Evolutionary conservation across 2,113 vertebrate species (phyloP), one percentile per base, ranked within the genome.

Genomic region (Chamaetylas fuelleborni): DNA sequence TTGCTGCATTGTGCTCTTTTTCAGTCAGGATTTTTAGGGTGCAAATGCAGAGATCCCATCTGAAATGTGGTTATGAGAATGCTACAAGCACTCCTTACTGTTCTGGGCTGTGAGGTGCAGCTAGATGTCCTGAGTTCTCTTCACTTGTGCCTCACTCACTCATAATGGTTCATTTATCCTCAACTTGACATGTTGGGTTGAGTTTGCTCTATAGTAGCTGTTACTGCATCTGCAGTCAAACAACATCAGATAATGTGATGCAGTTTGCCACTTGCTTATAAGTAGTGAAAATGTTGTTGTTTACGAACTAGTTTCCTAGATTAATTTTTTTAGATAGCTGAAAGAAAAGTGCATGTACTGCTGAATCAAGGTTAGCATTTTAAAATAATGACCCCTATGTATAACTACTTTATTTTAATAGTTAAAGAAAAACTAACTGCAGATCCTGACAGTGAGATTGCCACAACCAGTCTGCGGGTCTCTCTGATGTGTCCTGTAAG

Each of bases 371-470:
- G 8, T 48, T 19, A 61, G 34, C 4, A 7, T 80, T 88, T 88
- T 26, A 86, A 86, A 85, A 43, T 43, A 78, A 36, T 8, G 22
- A 34, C 38, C 13, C 50, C 33, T 47, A 4, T 87, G 69, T 84
- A 2, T 76, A 81, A 83, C 33, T 61, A 83, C 36, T 71, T 76
- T n/a, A n/a, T 95, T 97, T 91, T 76, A 96, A 99, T 57, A 97
- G 99, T 99, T 94, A 99, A 99, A 98, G 99, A 99, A 97, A 99
- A 99, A 95, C 97, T 99, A 54, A 99, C 99, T 11, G 99, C 99
- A 70, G 99, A 99, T 95, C 99, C 99, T 36, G 99, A 99, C 92
- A 99, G 99, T 72, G 99, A 99, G 97, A 98, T 99, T 65, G 99
- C 99, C 51, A 99, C 99, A 45, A 99, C 99, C 40, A 99, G 99